Base-by-base conservation (phyloP, 2,888 invertebrate genomes). In the Eupithecia exiguata region DNA sequence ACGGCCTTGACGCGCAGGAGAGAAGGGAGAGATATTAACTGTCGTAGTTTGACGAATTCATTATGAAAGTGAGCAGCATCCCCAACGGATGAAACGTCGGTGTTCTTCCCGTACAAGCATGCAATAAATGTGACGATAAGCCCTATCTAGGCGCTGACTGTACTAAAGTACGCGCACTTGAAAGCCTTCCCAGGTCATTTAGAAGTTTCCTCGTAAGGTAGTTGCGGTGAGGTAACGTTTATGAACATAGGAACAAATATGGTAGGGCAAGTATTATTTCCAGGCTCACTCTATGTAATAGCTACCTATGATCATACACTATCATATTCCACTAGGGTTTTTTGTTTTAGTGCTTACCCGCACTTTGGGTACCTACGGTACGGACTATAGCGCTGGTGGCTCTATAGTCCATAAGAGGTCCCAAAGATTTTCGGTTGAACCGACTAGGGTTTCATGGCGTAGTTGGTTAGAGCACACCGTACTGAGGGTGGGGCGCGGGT, bases 111-210 rank as follows among this genome's bases (percentile, higher is more conserved):
- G 18, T 18, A 18, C 6, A 18, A 46, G 2, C n/a, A 49, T 3
- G 3, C 0, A 7, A 21, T 53, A 21, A 10, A 53, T 12, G 53
- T 53, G 10, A 53, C 21, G 53, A 10, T 10, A n/a, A 21, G 10
- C 53, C 46, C n/a, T 46, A 46, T n/a, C 46, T n/a, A 1, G 49
- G 10, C 10, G 66, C 12, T 66, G 66, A 66, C 40, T 66, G 66
- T 66, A 66, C 66, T 12, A 16, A 66, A 66, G 25, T 66, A 40
- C 7, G 38, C 40, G 66, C 66, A 66, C 66, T 66, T 66, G 66
- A 66, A 66, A 84, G 82, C 82, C 82, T 79, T 79, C 80, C 78
- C 68, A 66, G 78, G 83, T 87, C 86, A 86, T 88, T 87, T 86
- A 84, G 82, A 87, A 87, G 80, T 88, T 87, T 83, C 76, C 67